Conservation (phyloP, 2,113 vertebrate species). For the Microtus richardsoni region DNA sequence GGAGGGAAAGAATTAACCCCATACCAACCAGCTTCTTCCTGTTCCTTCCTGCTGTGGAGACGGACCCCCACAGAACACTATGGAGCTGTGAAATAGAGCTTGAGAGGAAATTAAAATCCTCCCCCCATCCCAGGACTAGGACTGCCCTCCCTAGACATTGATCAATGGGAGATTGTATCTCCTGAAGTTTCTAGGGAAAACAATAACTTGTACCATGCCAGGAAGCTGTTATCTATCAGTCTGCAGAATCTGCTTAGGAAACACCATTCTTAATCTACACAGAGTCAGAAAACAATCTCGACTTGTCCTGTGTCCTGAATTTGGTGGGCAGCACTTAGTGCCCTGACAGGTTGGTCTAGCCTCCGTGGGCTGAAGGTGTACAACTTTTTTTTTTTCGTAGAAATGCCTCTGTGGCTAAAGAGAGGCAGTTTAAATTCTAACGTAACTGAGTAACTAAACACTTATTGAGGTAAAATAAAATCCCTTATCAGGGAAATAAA, state of each 20-base stretch:
- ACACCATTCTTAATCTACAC: background rate
- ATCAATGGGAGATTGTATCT: background rate
- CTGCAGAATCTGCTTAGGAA: background rate
- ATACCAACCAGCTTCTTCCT: background rate
- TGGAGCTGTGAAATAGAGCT: too few relatives aligned
- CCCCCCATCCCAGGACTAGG: background rate
- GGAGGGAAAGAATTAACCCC: too few relatives aligned
- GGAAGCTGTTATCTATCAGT: background rate
- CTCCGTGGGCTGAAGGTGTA: background rate
- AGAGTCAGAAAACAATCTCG: background rate
- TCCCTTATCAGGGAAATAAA: background rate
- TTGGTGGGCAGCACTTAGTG: background rate
- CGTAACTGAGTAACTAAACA: background rate
- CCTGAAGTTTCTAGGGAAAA: background rate
- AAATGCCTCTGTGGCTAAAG: background rate
- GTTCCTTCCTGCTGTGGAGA: too few relatives aligned
- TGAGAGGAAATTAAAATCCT: background rate
- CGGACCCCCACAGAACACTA: too few relatives aligned
- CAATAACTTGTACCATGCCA: background rate
- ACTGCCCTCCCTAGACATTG: background rate
- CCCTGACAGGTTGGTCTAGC: background rate
- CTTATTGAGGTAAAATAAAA: background rate
- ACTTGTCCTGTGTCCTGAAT: background rate
- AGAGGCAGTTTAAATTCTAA: constrained; percentile 33
- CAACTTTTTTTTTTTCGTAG: background rate